Conservation (phyloP, 2,797 vertebrate species). For the Rhynchonycteris naso region DNA sequence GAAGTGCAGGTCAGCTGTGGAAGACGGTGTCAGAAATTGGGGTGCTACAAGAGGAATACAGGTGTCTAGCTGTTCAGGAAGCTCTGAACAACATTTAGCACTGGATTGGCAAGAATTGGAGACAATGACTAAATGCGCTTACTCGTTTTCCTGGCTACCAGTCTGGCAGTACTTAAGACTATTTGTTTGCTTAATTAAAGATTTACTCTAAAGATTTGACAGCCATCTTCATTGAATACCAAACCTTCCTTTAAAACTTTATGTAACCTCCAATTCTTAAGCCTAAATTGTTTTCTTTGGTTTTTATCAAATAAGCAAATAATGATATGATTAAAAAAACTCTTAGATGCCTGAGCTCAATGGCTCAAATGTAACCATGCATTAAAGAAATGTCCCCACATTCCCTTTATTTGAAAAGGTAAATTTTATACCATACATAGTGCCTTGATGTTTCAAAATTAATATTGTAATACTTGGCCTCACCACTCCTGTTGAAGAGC, state of each 20-base stretch:
- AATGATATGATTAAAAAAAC: not conserved
- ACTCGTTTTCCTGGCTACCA: not conserved
- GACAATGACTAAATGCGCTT: not conserved
- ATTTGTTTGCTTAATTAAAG: not conserved
- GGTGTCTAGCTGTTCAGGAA: not conserved
- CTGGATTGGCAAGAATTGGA: not conserved
- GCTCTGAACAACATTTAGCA: not conserved
- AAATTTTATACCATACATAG: not conserved
- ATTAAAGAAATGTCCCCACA: not conserved
- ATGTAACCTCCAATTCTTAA: not conserved
- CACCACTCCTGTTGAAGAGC: constrained; percentile 24
- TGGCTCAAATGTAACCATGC: not conserved
- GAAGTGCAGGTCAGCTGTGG: not conserved
- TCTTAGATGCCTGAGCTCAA: not conserved
- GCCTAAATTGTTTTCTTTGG: not conserved
- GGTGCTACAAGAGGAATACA: not conserved
- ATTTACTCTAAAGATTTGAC: not conserved
- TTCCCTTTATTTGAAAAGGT: not conserved
- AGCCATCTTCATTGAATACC: not conserved
- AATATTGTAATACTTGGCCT: not conserved
- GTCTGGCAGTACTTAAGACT: not conserved
- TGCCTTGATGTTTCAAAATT: constrained; percentile 45
- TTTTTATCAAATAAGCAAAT: not conserved
- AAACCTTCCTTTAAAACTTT: constrained; percentile 10
- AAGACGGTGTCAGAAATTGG: not conserved